Conservation (phyloP, 2,113 vertebrate genomes). For the Actenoides hombroni region DNA sequence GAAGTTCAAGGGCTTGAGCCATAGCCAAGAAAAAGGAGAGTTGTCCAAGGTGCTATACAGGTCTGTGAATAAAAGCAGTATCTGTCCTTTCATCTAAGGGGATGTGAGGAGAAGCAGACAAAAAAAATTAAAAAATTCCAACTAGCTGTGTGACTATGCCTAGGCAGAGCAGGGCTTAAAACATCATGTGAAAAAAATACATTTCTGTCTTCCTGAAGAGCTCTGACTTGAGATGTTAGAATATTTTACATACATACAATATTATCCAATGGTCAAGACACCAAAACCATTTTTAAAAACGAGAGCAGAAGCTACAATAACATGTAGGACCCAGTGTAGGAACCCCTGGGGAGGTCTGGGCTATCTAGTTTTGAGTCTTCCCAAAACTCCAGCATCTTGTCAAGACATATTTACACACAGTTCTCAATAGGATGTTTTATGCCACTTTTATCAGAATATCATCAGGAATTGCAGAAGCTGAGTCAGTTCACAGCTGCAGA, state of each 20-base stretch:
- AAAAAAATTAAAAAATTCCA: background rate
- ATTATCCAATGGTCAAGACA: background rate
- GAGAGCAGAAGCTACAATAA: background rate
- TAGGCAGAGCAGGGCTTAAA: background rate
- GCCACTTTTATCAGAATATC: background rate
- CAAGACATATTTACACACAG: background rate
- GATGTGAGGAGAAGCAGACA: background rate
- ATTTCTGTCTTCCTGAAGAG: background rate
- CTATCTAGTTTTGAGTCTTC: background rate
- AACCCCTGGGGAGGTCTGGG: background rate
- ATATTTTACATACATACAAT: background rate
- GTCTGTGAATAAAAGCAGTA: background rate
- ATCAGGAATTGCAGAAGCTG: background rate
- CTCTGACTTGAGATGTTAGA: background rate
- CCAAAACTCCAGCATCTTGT: background rate
- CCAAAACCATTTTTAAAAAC: background rate
- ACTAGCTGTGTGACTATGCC: background rate
- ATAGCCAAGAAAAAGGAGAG: constrained; percentile 25
- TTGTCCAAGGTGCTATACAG: background rate
- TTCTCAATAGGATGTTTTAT: background rate
- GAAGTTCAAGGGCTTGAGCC: constrained; percentile 51
- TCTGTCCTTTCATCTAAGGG: background rate
- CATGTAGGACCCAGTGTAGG: background rate
- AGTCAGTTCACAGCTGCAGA: background rate
- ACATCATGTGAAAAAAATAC: background rate